A percentile compares a stretch with the other conserved stretches of the same genome.
Evolutionary conservation across 2,113 vertebrate species (phyloP).

Genomic region (Epinephelus fuscoguttatus): DNA sequence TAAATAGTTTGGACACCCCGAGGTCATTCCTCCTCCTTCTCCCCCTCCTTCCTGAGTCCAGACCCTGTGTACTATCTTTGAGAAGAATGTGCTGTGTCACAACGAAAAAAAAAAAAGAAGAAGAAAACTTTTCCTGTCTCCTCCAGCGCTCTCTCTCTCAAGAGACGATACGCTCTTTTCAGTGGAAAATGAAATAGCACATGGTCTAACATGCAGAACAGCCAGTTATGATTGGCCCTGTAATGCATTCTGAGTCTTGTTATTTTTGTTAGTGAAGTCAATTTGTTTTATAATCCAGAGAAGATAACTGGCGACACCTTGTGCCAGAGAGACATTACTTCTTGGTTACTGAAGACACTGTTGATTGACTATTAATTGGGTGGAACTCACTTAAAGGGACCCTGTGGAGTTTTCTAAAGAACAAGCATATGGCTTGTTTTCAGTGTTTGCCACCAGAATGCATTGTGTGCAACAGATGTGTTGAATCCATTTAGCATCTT

Average conservation of each 20-base stretch:
- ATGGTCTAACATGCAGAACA: neutral
- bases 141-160: neutral
- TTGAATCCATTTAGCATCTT: neutral
- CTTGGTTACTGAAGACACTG: neutral
- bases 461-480: neutral
- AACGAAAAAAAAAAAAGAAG: neutral
- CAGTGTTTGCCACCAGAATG: neutral
- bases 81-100: slow-evolving; percentile 66
- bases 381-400: neutral
- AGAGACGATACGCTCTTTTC: neutral
- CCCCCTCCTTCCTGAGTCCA: slow-evolving; percentile 34
- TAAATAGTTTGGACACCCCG: slow-evolving; percentile 77
- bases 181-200: neutral
- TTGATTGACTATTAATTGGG: neutral
- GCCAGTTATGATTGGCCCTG: neutral
- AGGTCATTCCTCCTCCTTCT: slow-evolving; percentile 59
- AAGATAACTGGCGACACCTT: slow-evolving; percentile 16
- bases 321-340: slow-evolving; percentile 1
- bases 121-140: slow-evolving; percentile 3
- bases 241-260: neutral
- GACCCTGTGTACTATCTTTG: slow-evolving; percentile 38
- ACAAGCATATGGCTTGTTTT: neutral
- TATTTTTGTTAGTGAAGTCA: neutral
- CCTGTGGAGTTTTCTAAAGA: neutral
- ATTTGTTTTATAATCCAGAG: neutral